Evolutionary conservation across 2,113 vertebrate genomes (phyloP), one percentile per base, ranked within the genome.

Genomic region (Syngnathus typhle): DNA sequence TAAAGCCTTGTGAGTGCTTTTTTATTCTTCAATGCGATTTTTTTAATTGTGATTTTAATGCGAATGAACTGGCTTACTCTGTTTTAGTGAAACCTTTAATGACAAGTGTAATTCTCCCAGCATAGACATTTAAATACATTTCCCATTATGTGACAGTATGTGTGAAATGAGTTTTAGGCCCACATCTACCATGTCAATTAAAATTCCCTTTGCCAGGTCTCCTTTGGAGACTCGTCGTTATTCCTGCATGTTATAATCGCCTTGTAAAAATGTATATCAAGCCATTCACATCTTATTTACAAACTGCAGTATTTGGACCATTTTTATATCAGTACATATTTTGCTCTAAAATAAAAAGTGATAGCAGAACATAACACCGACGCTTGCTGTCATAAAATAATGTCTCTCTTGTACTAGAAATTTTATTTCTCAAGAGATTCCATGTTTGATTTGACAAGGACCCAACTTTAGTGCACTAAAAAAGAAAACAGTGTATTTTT

Each of bases 371-470:
- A 70, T 19, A 65, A 21, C 8, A 13, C 4, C 9, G 16, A 8
- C 41, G 47, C 9, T 43, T 46, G 32, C 49, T 47, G 10, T 23
- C 36, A 61, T 23, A 9, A 58, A n/a, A 23, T 18, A 18, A 47
- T 47, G 46, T 15, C 16, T 47, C 46, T 18, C 46, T 47, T 18
- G 19, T 38, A 36, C 6, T 58, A 36, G 55, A 58, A 15, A 38
- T 68, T 39, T 47, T 13, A 8, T 7, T 11, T 54, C 18, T 70
- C 21, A 12, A 60, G 23, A 70, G 43, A 41, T 8, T 19, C 38
- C 13, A 16, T 13, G 47, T 60, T 63, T 66, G 54, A 7, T 72
- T 56, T 54, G 6, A 61, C 21, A 58, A 49, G 37, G 19, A 56
- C 1, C 2, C 12, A 60, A 39, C 65, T 4, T 46, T 18, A 44